Base-by-base conservation (phyloP, 2,888 invertebrate species). In the Drosophila diplacantha region DNA sequence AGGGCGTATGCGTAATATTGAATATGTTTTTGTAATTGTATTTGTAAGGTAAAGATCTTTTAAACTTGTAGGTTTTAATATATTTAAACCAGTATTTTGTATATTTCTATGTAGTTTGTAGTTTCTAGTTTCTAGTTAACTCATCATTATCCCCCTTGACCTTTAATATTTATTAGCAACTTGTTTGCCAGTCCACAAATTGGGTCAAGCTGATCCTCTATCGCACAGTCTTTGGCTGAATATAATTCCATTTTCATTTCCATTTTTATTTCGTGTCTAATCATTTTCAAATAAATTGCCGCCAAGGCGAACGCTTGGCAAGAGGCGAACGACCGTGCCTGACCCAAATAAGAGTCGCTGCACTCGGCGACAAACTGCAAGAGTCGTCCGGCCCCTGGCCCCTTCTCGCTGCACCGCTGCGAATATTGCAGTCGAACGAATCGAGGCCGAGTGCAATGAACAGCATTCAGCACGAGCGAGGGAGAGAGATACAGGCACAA, bases 281-380 rank as follows among this genome's bases (percentile, higher is more conserved):
- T 79, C 69, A 77, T 81, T 76, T 80, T 81, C 69, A 74, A 79
- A 83, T 71, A 83, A 84, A 82, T 83, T 75, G 72, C 82, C 80
- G 77, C 76, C 80, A 84, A 80, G 80, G 84, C 84, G 64, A 41
- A 56, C 62, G 76, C 46, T 59, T 61, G 58, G 58, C 66, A 50
- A 16, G 51, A 81, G 86, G 88, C 89, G 89, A 89, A 89, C 86
- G 89, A 89, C 89, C 91, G 91, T 90, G 89, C 91, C 90, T 91
- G 92, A 92, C 92, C 92, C 89, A 91, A 90, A 91, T 92, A 90
- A 89, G 90, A 90, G 90, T 91, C 92, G 91, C 90, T 92, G 91
- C 92, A 92, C 88, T 87, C 79, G 39, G 69, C 75, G 69, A 71
- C 68, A 57, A 63, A 60, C 64, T 62, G 51, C 59, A 67, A 52